Percentiles rank a stretch among this genome's conserved stretches.
phyloP scores from a whole-genome alignment of 2,113 vertebrate species.

The Saccopteryx leptura region DNA sequence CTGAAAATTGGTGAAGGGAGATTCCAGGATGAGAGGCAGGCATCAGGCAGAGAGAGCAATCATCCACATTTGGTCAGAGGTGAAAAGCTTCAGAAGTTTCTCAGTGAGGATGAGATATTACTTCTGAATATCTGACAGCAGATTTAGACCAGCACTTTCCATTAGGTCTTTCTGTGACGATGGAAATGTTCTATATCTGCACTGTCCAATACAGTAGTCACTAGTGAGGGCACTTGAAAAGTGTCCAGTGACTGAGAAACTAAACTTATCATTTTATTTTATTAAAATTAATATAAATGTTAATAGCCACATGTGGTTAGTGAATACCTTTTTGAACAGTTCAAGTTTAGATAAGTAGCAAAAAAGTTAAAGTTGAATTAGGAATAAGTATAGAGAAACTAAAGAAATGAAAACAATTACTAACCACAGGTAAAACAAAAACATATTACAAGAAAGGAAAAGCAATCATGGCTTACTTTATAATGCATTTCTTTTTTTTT shows the following conservation, averaged over 20 bases:
- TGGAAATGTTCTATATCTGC: background rate
- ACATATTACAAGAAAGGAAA: constrained; percentile 36
- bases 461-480: background rate
- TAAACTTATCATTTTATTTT: constrained; percentile 12
- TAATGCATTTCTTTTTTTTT: background rate
- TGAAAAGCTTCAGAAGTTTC: constrained; percentile 2
- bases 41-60: background rate
- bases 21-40: background rate
- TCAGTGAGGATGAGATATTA: background rate
- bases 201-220: background rate
- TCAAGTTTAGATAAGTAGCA: constrained; percentile 34
- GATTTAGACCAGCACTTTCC: background rate
- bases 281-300: constrained; percentile 23
- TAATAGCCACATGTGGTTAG: background rate
- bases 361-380: constrained; percentile 21
- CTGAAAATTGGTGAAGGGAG: background rate
- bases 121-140: background rate
- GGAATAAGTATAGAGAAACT: constrained; percentile 23
- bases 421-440: constrained; percentile 44
- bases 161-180: background rate
- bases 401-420: constrained; percentile 55
- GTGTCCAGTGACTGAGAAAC: background rate
- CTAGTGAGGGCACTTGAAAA: background rate
- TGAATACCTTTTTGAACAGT: background rate
- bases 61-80: background rate